Percentiles rank a stretch among this genome's conserved stretches.
phyloP scores from a whole-genome alignment of 2,797 vertebrate genomes.

The Sebastiscus tertius region DNA sequence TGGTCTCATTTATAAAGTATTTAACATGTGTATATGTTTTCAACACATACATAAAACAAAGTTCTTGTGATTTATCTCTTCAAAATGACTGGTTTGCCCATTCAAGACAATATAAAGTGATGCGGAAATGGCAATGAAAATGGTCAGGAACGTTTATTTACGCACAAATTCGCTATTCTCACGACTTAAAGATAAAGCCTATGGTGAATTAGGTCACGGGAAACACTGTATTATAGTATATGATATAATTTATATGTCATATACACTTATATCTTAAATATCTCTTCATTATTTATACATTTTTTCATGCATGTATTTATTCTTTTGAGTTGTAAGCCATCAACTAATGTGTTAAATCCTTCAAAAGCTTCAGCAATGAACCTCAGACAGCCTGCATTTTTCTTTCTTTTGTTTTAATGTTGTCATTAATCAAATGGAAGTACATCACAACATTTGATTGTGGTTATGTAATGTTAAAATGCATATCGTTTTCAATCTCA shows the following conservation, averaged over 20 bases:
- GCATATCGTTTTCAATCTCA: background rate
- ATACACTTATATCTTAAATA: background rate
- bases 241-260: background rate
- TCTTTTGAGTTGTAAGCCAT: background rate
- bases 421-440: background rate
- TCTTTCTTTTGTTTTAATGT: background rate
- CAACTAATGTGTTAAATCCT: background rate
- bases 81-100: too few relatives aligned
- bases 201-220: too few relatives aligned
- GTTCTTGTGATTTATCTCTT: too few relatives aligned
- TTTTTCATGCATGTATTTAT: background rate
- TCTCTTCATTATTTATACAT: background rate
- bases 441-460: background rate
- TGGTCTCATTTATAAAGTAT: too few relatives aligned
- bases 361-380: background rate
- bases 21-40: too few relatives aligned
- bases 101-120: too few relatives aligned
- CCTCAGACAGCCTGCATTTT: background rate
- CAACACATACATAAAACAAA: too few relatives aligned
- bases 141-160: too few relatives aligned
- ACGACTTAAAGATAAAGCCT: too few relatives aligned
- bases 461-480: background rate
- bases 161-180: too few relatives aligned
- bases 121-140: too few relatives aligned
- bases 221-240: background rate